Percentiles rank a stretch among this genome's conserved stretches.
These are phyloP conservation scores for Eleginops maclovinus DNA, from an alignment of 2,113 vertebrate species.

Conservation along the genomic window DNA sequence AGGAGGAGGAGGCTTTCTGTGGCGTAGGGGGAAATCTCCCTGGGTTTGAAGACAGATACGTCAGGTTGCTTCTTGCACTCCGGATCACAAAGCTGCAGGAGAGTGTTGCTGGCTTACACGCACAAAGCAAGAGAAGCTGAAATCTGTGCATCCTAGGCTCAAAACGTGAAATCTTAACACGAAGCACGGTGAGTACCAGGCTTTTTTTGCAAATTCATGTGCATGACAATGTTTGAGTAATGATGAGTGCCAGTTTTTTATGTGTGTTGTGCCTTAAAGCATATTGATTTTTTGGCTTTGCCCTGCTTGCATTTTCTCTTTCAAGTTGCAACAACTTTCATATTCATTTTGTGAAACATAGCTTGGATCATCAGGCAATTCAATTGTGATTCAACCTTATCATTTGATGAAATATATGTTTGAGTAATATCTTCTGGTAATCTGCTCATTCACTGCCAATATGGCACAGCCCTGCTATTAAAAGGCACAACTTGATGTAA, in stretches of 20 bases:
- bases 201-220: conserved; percentile 25
- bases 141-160: conserved; percentile 49
- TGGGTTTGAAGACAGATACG: conserved; percentile 77
- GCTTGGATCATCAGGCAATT: neutral
- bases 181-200: conserved; percentile 65
- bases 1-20: conserved; percentile 76
- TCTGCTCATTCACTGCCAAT: conserved; percentile 4
- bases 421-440: neutral
- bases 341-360: neutral
- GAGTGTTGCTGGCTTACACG: conserved; percentile 46
- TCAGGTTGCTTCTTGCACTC: conserved; percentile 70
- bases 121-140: conserved; percentile 53
- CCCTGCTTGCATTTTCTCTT: conserved; percentile 2
- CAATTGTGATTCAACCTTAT: neutral
- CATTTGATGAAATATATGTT: neutral
- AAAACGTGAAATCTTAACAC: conserved; percentile 36
- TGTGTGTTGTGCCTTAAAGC: conserved; percentile 14
- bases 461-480: conserved; percentile 6
- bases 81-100: conserved; percentile 66
- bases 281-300: neutral
- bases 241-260: neutral
- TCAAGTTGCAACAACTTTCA: conserved; percentile 39
- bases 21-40: conserved; percentile 67
- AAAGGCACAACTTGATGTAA: conserved; percentile 1
- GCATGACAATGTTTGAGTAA: neutral